These are phyloP conservation scores for Pseudopipra pipra DNA, from an alignment of 2,113 vertebrate genomes.

Conservation along the genomic window DNA sequence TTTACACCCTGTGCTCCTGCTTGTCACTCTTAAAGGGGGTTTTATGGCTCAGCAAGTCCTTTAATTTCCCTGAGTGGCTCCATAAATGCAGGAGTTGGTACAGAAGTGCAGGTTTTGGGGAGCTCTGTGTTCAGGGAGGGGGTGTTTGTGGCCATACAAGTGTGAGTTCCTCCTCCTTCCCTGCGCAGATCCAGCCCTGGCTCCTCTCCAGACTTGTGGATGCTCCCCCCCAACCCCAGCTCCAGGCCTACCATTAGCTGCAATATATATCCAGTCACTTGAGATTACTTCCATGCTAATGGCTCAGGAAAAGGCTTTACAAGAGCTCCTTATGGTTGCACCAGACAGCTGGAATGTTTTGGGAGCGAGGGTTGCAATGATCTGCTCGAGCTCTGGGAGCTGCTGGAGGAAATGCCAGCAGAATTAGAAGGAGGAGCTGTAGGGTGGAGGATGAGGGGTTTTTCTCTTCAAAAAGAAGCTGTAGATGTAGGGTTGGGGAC, in stretches of 20 bases:
- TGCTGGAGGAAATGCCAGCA: background rate
- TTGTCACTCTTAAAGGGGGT: background rate
- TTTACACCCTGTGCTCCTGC: background rate
- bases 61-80: slow-evolving; percentile 17
- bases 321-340: slow-evolving; percentile 24
- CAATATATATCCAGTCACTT: slow-evolving; percentile 31
- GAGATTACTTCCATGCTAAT: slow-evolving; percentile 60
- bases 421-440: background rate
- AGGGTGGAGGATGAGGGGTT: background rate
- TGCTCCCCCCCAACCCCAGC: background rate
- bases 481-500: background rate
- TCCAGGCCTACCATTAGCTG: slow-evolving; percentile 46
- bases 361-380: background rate
- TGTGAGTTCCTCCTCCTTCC: background rate
- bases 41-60: background rate
- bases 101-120: background rate
- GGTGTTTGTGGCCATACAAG: background rate
- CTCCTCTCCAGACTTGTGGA: background rate
- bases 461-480: background rate
- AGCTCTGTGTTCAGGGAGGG: background rate
- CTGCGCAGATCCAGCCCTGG: background rate
- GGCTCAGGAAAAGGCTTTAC: slow-evolving; percentile 51
- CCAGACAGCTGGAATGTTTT: slow-evolving; percentile 43
- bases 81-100: background rate
- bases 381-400: background rate